Conservation (phyloP, 2,888 invertebrate species). For the Eurois occulta region DNA sequence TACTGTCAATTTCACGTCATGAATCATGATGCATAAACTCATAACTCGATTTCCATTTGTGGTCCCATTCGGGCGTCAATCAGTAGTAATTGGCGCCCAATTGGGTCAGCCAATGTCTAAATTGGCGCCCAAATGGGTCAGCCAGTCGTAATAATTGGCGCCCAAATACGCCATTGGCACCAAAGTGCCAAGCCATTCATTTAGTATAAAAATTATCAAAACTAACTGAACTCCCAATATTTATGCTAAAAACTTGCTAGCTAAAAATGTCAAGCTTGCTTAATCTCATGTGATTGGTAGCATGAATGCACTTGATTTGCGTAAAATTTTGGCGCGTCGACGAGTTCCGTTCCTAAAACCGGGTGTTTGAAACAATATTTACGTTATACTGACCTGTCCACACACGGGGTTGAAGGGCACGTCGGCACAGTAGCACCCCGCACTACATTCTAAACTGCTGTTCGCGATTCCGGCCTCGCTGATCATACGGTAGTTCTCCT, state of each 20-base stretch:
- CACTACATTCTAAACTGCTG: conserved; percentile 89
- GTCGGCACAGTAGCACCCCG: conserved; percentile 93
- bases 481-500: conserved; percentile 94
- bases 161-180: too few relatives aligned
- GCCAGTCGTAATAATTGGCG: not conserved
- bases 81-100: conserved; percentile 7
- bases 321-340: not conserved
- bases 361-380: not conserved
- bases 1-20: not conserved
- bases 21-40: not conserved
- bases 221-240: not conserved
- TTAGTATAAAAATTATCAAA: not conserved
- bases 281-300: not conserved
- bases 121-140: conserved; percentile 6
- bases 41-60: not conserved
- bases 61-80: not conserved
- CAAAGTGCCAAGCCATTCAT: too few relatives aligned
- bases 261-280: not conserved
- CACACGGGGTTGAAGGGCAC: conserved; percentile 96
- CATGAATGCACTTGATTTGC: not conserved
- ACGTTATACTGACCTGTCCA: conserved; percentile 88
- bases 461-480: conserved; percentile 72
- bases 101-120: not conserved
- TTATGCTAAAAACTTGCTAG: not conserved
- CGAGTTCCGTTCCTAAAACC: not conserved